Base-by-base conservation (phyloP, 2,888 invertebrate species). In the Pyrochroa serraticornis region DNA sequence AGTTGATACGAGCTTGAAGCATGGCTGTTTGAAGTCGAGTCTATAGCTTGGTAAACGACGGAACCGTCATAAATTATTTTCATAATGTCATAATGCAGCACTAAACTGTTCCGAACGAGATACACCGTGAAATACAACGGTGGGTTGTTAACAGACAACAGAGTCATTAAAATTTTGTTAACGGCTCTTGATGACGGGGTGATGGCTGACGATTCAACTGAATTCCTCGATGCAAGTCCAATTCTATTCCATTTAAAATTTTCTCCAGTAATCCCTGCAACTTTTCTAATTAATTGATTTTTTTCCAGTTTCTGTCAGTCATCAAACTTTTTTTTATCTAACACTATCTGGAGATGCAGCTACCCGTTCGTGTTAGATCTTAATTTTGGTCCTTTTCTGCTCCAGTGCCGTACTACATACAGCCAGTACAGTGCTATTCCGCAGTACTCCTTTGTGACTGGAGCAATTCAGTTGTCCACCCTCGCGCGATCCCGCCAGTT, bases 401-500 rank as follows among this genome's bases (percentile, higher is more conserved):
- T n/a, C n/a, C n/a, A n/a, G n/a, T n/a, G n/a, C n/a, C n/a, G n/a
- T n/a, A n/a, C n/a, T n/a, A n/a, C n/a, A n/a, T n/a, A n/a, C n/a
- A n/a, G n/a, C n/a, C n/a, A n/a, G n/a, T n/a, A n/a, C n/a, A n/a
- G n/a, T n/a, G n/a, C n/a, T n/a, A n/a, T n/a, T n/a, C n/a, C n/a
- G n/a, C n/a, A n/a, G n/a, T n/a, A n/a, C n/a, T n/a, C n/a, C n/a
- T n/a, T n/a, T n/a, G n/a, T n/a, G n/a, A n/a, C n/a, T n/a, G n/a
- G n/a, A n/a, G 22, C 22, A 22, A 22, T 22, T 22, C 22, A 22
- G 22, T 22, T 22, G 22, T 58, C 51, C 58, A 56, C 62, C 61
- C 58, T 59, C 58, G 51, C 62, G 47, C 53, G 39, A 44, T 55
- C 57, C 55, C 43, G 46, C n/a, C n/a, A 52, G 61, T 58, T 61